These are phyloP conservation scores for Melipona beecheii DNA, from an alignment of 2,888 invertebrate species.

Conservation along the genomic window DNA sequence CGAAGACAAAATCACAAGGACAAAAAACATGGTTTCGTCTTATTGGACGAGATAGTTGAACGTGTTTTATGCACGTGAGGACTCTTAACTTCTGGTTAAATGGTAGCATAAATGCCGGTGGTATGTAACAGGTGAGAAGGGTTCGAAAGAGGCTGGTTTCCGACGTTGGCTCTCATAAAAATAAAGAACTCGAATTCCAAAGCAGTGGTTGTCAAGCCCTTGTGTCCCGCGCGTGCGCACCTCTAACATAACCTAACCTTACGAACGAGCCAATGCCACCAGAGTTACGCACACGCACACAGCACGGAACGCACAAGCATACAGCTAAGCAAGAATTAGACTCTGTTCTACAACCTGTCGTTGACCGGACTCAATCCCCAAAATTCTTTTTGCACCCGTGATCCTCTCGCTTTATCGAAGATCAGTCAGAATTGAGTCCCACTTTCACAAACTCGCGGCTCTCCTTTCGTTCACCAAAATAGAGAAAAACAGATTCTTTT, in stretches of 20 bases:
- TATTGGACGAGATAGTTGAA: conserved; percentile 40
- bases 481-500: neutral
- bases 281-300: conserved; percentile 45
- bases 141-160: conserved; percentile 74
- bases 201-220: conserved; percentile 79
- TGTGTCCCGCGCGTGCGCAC: conserved; percentile 33
- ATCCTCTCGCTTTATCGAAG: conserved; percentile 6
- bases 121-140: conserved; percentile 80
- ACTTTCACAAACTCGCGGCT: conserved; percentile 13
- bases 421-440: conserved; percentile 1
- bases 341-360: conserved; percentile 40
- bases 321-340: conserved; percentile 46
- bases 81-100: conserved; percentile 71
- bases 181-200: conserved; percentile 81
- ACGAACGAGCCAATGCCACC: conserved; percentile 54
- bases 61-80: conserved; percentile 61
- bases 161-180: conserved; percentile 78
- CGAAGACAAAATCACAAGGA: conserved; percentile 17
- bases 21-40: conserved; percentile 39
- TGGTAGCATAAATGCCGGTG: conserved; percentile 69
- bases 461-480: conserved; percentile 10
- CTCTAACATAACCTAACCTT: conserved; percentile 41
- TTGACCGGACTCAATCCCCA: conserved; percentile 9
- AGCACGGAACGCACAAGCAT: neutral
- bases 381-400: conserved; percentile 15